phyloP scores from a whole-genome alignment of 2,113 vertebrate species.

The human (Homo sapiens) region DNA sequence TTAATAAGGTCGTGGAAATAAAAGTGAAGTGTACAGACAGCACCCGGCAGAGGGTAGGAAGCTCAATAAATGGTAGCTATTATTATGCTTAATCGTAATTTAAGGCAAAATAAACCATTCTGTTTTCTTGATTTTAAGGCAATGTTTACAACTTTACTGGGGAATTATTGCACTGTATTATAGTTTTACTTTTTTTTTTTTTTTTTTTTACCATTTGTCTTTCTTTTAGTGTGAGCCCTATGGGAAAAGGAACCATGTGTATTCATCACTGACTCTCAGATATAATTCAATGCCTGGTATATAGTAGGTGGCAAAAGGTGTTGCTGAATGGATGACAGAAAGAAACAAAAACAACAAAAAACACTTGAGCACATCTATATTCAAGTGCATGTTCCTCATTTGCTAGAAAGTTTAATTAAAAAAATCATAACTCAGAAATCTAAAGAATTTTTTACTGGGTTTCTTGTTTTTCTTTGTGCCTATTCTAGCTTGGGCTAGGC shows the following conservation, averaged over 20 bases:
- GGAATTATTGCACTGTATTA: background rate
- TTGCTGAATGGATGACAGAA: background rate
- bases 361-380: background rate
- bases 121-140: constrained; percentile 44
- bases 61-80: background rate
- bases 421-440: background rate
- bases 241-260: background rate
- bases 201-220: background rate
- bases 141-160: background rate
- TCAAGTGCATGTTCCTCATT: background rate
- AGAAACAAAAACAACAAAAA: background rate
- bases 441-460: background rate
- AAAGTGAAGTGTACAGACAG: background rate
- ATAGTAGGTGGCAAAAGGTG: background rate
- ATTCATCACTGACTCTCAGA: background rate
- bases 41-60: background rate
- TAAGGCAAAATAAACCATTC: constrained; percentile 13
- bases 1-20: background rate
- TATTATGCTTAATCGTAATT: background rate
- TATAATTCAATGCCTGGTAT: background rate
- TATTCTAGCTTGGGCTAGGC: background rate
- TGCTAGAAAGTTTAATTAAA: background rate
- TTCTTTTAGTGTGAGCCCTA: background rate
- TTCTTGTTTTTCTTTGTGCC: background rate
- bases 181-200: background rate